phyloP scores from a whole-genome alignment of 2,113 vertebrate species.

The Proterorhinus semilunaris region DNA sequence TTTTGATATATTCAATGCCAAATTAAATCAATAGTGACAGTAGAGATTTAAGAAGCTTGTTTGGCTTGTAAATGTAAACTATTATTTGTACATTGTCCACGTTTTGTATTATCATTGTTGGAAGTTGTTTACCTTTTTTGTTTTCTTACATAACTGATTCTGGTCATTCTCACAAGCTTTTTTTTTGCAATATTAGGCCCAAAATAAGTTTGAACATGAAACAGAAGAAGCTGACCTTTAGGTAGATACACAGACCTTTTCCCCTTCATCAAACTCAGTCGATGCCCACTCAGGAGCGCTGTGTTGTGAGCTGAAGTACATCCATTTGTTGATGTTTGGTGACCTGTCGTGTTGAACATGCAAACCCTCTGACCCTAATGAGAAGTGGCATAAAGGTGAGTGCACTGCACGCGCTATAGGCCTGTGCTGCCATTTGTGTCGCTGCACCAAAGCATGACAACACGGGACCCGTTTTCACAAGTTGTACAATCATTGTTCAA shows the following conservation, averaged over 20 bases:
- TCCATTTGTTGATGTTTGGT: constrained; percentile 38
- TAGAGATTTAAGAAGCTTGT: too few relatives aligned
- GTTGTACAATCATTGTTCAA: not conserved
- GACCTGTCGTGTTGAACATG: constrained; percentile 38
- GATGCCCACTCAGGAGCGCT: constrained; percentile 11
- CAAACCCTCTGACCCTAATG: constrained; percentile 54
- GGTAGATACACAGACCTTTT: not conserved
- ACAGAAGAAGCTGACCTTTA: not conserved
- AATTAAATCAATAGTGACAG: too few relatives aligned
- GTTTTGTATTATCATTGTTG: not conserved
- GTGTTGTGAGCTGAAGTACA: constrained; percentile 18
- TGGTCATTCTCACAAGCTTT: not conserved
- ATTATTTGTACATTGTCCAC: too few relatives aligned
- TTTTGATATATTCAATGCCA: too few relatives aligned
- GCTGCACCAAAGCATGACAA: constrained; percentile 21
- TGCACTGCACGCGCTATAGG: constrained; percentile 49
- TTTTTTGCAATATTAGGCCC: not conserved
- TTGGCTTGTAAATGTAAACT: too few relatives aligned
- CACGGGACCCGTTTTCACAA: constrained; percentile 25
- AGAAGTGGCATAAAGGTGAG: constrained; percentile 68
- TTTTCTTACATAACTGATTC: not conserved
- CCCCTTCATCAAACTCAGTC: not conserved
- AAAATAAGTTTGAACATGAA: not conserved
- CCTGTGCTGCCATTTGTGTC: constrained; percentile 52
- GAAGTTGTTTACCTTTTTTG: not conserved